Evolutionary conservation across 2,888 invertebrate species (phyloP), one percentile per base, ranked within the genome.

Genomic region (Drosophila mulleri): DNA sequence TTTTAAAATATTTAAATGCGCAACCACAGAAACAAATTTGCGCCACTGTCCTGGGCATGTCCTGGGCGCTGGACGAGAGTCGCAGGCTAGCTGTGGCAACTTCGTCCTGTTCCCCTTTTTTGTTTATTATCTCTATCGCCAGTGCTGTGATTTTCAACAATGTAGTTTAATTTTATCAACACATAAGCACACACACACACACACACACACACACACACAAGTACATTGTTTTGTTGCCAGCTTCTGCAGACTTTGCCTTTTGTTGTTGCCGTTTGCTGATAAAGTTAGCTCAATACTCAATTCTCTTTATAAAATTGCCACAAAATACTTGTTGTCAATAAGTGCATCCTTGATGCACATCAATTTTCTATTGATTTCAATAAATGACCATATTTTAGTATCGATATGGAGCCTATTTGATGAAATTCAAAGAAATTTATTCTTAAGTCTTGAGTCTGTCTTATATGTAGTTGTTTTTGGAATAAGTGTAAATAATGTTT

Each of bases 81-180:
- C 12, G n/a, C 32, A 32, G 45, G 52, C 52, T 53, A 16, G 53
- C 39, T 53, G 26, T 69, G 54, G 69, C 56, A 44, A 50, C 70
- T 69, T 69, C 39, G 54, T 69, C 32, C 54, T 39, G 35, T 39
- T 39, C 41, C 32, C 69, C 69, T 57, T 70, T 57, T 70, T 78
- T 82, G 75, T 83, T 72, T 84, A 74, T 82, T 84, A 82, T 83
- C 75, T 84, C 68, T 84, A 64, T 70, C 72, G 72, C 82, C 82
- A 84, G 78, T 82, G 70, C 79, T 82, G 82, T 82, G 82, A 82
- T 84, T 82, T 82, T 82, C 72, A 84, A 84, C 84, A 82, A 82
- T 73, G 79, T 72, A 78, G 82, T 78, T 83, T 82, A 82, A 82
- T 84, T 84, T 82, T 81, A 83, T 81, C 78, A 81, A 83, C 69